Evolutionary conservation across 2,888 invertebrate genomes (phyloP), one percentile per base, ranked within the genome.

Genomic region (Amiota communis): DNA sequence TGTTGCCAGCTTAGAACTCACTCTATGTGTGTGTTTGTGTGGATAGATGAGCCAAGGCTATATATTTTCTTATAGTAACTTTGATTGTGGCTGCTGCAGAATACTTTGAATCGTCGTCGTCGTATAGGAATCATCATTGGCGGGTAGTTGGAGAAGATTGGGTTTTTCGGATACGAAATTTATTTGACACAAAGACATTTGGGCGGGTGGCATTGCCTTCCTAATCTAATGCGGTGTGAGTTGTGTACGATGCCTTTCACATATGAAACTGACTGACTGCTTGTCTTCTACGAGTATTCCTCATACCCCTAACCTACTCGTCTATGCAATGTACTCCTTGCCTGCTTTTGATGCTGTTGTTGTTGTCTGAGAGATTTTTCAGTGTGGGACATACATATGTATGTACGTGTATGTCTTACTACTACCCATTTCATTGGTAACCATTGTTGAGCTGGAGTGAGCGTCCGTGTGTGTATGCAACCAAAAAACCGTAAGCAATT

Each of bases 401-500:
- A n/a, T 23, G 23, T 56, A 85, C 82, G 81, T 85, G 83, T 83
- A 80, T 75, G 64, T 77, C 74, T 10, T 72, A 53, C 68, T 73
- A 83, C 75, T 57, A 78, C 76, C 36, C 71, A 49, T 65, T 61
- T 73, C 74, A 57, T 15, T 48, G 63, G 51, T 15, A 23, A 59
- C 6, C 36, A 36, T 36, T 36, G 36, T 36, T n/a, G 67, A 8
- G 49, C 46, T 17, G 48, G 61, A 46, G 56, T 68, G 69, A 72
- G 76, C 77, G 76, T 72, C 57, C 49, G 70, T 74, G 72, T 70
- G 72, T 73, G 67, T 73, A 72, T 70, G 79, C 79, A 80, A 76
- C 80, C 82, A 86, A 84, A 86, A 84, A 86, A 84, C 83, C 80
- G 81, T 81, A 84, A 84, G 83, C 83, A 84, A 84, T 84, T 84